Percentiles rank a stretch among this genome's conserved stretches.
phyloP scores from a whole-genome alignment of 2,797 vertebrate species.

The Myripristis jacobus region DNA sequence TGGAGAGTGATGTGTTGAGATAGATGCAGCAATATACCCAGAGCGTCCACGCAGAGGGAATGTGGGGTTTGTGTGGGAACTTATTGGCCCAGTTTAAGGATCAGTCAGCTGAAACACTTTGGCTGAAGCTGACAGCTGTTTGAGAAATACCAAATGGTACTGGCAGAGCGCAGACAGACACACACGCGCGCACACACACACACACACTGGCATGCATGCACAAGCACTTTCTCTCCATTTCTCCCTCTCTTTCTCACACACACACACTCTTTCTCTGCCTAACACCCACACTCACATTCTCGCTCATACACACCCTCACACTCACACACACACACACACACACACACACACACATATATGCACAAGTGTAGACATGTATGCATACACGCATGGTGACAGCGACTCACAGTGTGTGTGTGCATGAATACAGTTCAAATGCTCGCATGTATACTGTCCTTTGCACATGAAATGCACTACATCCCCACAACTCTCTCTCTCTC shows the following conservation, averaged over 20 bases:
- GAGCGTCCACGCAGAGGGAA: conserved; percentile 50
- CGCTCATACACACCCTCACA: too few relatives aligned
- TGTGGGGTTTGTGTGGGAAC: conserved; percentile 57
- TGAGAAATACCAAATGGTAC: conserved; percentile 62
- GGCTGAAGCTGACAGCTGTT: conserved; percentile 73
- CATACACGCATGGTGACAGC: too few relatives aligned
- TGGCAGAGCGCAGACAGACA: too few relatives aligned
- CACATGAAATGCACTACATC: conserved; percentile 20
- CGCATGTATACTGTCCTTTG: neutral
- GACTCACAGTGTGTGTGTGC: too few relatives aligned
- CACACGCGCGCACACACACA: neutral
- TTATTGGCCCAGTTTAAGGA: conserved; percentile 74
- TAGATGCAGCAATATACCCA: conserved; percentile 55
- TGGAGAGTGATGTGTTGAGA: conserved; percentile 55
- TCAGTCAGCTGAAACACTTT: conserved; percentile 75
- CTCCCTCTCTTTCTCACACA: neutral
- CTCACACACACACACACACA: too few relatives aligned
- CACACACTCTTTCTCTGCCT: neutral
- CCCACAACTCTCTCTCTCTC: too few relatives aligned
- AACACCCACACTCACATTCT: too few relatives aligned
- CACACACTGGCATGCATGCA: too few relatives aligned
- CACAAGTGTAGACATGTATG: neutral
- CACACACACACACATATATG: conserved; percentile 5
- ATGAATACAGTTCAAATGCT: conserved; percentile 28
- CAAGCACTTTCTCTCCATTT: neutral